phyloP scores from a whole-genome alignment of 2,113 vertebrate genomes.

The Eonycteris spelaea region DNA sequence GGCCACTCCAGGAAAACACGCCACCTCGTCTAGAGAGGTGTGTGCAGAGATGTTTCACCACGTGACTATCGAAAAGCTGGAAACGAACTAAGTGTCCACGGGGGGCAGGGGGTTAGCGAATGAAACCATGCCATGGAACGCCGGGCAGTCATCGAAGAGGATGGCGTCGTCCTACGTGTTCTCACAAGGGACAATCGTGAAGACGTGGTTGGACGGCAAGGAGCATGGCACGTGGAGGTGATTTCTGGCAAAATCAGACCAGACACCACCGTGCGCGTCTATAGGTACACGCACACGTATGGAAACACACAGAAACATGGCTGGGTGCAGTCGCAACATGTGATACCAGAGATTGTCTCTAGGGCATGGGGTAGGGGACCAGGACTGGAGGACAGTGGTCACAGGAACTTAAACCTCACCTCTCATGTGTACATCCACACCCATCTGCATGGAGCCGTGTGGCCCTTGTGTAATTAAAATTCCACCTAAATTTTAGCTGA shows the following conservation, averaged over 20 bases:
- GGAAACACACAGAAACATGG: background rate
- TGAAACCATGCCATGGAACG: rapidly evolving
- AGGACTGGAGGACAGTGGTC: rapidly evolving
- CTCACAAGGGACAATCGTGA: background rate
- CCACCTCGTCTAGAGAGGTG: background rate
- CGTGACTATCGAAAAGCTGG: background rate
- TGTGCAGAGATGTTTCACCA: background rate
- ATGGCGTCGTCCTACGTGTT: rapidly evolving
- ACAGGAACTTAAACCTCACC: background rate
- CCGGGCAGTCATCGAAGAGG: too few relatives aligned
- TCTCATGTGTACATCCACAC: background rate
- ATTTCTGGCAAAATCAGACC: background rate
- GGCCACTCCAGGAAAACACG: background rate
- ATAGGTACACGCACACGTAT: background rate
- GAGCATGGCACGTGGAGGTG: background rate
- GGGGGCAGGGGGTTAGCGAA: background rate
- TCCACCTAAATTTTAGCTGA: background rate
- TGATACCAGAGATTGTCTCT: background rate
- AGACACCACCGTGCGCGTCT: too few relatives aligned
- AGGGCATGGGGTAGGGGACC: background rate
- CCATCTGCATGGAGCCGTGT: too few relatives aligned
- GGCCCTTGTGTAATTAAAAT: background rate
- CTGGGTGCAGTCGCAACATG: background rate
- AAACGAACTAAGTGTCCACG: background rate
- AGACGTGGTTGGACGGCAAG: background rate